Evolutionary conservation across 2,113 vertebrate species (phyloP).

Genomic region (Azemiops feae): DNA sequence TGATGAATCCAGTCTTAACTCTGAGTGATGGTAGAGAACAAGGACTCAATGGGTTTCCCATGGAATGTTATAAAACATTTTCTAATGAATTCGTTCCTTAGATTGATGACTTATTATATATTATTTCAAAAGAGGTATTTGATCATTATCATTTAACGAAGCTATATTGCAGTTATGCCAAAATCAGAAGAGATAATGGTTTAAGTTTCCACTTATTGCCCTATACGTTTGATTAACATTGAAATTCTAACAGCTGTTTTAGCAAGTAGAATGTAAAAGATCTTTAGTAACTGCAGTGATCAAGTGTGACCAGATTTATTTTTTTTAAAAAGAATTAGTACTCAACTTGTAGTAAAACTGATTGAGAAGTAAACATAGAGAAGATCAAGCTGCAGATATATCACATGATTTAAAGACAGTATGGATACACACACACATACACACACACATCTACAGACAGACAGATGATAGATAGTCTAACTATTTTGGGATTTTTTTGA

Average conservation of each 20-base stretch:
- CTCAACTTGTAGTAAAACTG: background rate
- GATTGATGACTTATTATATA: background rate
- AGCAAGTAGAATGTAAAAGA: background rate
- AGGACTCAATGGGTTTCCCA: background rate
- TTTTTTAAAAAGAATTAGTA: background rate
- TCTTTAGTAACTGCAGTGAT: background rate
- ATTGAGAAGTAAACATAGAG: background rate
- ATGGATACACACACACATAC: no score
- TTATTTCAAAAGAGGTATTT: background rate
- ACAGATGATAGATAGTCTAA: background rate
- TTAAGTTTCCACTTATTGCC: background rate
- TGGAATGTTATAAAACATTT: background rate
- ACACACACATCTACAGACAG: no score
- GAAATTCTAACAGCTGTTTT: background rate
- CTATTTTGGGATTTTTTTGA: background rate
- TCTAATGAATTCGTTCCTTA: background rate
- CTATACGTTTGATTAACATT: background rate
- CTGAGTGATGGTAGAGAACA: background rate
- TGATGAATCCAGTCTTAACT: background rate
- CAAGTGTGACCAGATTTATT: background rate
- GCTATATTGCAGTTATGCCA: background rate
- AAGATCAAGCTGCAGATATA: background rate
- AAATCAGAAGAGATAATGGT: background rate
- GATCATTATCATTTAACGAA: background rate
- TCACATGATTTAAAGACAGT: background rate